Base-by-base conservation (phyloP, 2,797 vertebrate genomes). In the Gymnopithys bicolor region DNA sequence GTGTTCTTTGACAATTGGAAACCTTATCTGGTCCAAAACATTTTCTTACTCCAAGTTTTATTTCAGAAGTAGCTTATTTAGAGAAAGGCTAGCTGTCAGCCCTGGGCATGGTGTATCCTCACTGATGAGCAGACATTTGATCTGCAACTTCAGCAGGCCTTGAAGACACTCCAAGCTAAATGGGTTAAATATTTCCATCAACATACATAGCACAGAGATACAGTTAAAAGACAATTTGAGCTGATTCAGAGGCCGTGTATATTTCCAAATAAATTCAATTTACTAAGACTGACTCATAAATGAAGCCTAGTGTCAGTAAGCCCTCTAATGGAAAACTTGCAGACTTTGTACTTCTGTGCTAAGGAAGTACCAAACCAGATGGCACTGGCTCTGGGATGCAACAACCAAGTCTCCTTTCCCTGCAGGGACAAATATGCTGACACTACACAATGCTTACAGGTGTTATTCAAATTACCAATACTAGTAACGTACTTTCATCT, bases 401-500 rank as follows among this genome's bases (percentile, higher is more conserved):
- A 69, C 67, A 85, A 87, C 37, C n/a, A 77, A 71, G 89, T 33
- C 79, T 96, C 32, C 73, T 90, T 71, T 88, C 62, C 70, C 84
- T 63, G 59, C 70, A 89, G 96, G 91, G 84, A 79, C 80, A 35
- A 60, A n/a, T 4, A 30, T 96, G 97, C 95, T 97, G 96, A 97
- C 93, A 86, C 80, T 66, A 84, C 62, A 64, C 43, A 71, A 84
- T 63, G 63, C 88, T 96, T 90, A 80, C 73, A 96, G 93, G 93
- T 84, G 56, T 96, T 97, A 95, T 93, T 94, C 21, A 92, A 89
- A 81, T 71, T 75, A 80, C 43, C 77, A 87, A 90, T 58, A 51
- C 85, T 91, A 96, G 77, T 93, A 95, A 89, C 63, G 87, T 90
- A 33, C 92, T 97, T 97, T 96, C 84, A 93, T 97, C 93, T 94